phyloP scores from a whole-genome alignment of 2,113 vertebrate species.

The Amphiprion ocellaris region DNA sequence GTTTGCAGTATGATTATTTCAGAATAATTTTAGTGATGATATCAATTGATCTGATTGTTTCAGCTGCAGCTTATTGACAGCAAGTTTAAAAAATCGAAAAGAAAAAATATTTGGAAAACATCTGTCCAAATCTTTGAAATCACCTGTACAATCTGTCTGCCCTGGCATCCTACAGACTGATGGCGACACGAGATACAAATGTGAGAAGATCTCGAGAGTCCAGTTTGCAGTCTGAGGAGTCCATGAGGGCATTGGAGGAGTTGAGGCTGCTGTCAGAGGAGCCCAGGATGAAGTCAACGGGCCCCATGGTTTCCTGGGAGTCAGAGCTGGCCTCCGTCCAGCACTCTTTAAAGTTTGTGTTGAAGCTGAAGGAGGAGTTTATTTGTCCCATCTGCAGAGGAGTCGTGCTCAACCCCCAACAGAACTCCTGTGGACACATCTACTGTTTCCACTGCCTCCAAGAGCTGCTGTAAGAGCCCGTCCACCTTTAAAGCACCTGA shows the following conservation, averaged over 20 bases:
- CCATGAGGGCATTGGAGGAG: background rate
- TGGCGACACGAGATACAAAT: slow-evolving; percentile 35
- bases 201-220: background rate
- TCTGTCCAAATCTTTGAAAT: background rate
- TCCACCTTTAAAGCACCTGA: slow-evolving; percentile 2
- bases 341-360: slow-evolving; percentile 59
- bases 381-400: slow-evolving; percentile 64
- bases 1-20: no score
- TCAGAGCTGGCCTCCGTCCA: slow-evolving; percentile 45
- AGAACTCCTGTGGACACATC: slow-evolving; percentile 72
- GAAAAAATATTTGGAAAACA: no score
- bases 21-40: no score
- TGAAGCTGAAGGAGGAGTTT: slow-evolving; percentile 63
- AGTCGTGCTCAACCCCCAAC: slow-evolving; percentile 67
- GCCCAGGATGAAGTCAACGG: slow-evolving; percentile 4
- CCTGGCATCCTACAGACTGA: slow-evolving; percentile 21
- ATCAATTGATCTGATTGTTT: no score
- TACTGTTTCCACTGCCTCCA: slow-evolving; percentile 66
- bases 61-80: no score
- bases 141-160: background rate
- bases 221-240: background rate
- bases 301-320: slow-evolving; percentile 54
- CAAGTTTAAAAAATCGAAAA: background rate
- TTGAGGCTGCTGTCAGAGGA: slow-evolving; percentile 12
- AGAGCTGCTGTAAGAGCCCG: slow-evolving; percentile 45